Evolutionary conservation across 2,888 invertebrate species (phyloP), one percentile per base, ranked within the genome.

Genomic region (Asteroscopus sphinx): DNA sequence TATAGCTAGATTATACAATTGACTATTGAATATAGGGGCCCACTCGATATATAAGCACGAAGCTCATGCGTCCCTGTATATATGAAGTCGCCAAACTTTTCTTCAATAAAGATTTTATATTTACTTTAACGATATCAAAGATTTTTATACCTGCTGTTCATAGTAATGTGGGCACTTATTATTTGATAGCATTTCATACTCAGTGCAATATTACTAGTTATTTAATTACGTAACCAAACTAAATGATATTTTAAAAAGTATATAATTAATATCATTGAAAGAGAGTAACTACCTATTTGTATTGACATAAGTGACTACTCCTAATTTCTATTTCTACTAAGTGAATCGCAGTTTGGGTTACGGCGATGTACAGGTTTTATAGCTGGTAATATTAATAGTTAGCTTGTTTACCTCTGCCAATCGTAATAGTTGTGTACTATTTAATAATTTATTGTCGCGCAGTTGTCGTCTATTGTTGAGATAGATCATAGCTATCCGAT

Each of bases 141-240:
- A 88, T 88, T 89, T 91, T 90, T 90, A 88, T 90, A 87, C 82
- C 79, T 87, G 86, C 85, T 83, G 86, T 88, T 88, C 84, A 82
- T 80, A 85, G 81, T 88, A 83, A 83, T 79, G 93, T 93, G 94
- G 93, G 94, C 94, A 91, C 94, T 93, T 94, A 94, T 94, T 89
- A 93, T 94, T 94, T 94, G 87, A 92, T 93, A 92, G 92, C 91
- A 91, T 93, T 93, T 94, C 94, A 94, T 94, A 94, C 94, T 94
- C 94, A 94, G 94, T 94, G 94, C 94, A 94, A 94, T 94, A 94
- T 94, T 94, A 93, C 94, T 94, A 94, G 94, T 94, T 94, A 94
- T 94, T 93, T 94, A 94, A 94, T 94, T 91, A 94, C 93, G 94
- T 94, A 94, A 94, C 94, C 94, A 94, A 94, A 94, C 94, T 94